Conservation (phyloP, 2,113 vertebrate genomes). For the Pituophis catenifer region DNA sequence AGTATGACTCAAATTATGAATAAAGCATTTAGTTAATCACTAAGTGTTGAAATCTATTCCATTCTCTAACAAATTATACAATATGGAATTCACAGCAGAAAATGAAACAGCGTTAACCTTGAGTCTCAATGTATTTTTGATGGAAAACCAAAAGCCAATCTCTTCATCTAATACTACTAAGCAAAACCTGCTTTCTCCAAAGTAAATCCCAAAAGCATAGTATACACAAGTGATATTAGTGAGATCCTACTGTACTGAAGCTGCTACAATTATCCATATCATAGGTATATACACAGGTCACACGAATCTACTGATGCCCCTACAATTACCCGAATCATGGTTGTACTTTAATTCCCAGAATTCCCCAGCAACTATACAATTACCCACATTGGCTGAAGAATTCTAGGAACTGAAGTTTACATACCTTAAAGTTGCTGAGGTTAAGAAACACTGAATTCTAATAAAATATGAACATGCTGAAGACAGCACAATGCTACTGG, state of each 20-base stretch:
- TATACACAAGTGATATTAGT: neutral
- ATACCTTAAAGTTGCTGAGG: neutral
- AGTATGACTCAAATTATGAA: neutral
- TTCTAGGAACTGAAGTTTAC: neutral
- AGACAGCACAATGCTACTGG: neutral
- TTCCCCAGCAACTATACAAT: neutral
- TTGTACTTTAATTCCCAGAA: neutral
- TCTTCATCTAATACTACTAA: neutral
- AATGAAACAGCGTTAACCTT: neutral
- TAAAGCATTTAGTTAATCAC: neutral
- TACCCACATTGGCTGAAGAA: neutral
- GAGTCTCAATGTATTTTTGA: neutral
- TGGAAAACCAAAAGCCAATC: neutral
- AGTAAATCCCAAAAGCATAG: neutral
- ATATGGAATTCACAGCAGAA: neutral
- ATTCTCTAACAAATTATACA: neutral
- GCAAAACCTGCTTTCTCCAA: neutral
- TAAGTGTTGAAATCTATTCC: neutral
- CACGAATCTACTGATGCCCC: neutral
- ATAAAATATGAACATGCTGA: neutral
- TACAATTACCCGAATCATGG: neutral
- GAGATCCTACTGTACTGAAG: neutral
- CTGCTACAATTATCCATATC: neutral
- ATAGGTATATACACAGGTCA: neutral
- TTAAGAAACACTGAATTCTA: neutral